phyloP scores from a whole-genome alignment of 2,888 invertebrate genomes.

The Pecten maximus region DNA sequence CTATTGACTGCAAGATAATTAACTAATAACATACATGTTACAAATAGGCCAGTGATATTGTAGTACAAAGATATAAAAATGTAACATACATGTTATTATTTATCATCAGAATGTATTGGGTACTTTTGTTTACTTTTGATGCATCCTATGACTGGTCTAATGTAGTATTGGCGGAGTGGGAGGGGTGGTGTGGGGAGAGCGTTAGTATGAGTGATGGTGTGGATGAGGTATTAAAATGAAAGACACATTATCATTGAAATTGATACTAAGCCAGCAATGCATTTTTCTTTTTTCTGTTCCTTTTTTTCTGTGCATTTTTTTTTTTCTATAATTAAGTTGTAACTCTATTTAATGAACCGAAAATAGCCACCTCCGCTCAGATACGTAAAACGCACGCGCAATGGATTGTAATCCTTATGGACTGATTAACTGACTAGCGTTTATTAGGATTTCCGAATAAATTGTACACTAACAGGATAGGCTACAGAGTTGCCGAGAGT shows the following conservation, averaged over 20 bases:
- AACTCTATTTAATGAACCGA: not conserved
- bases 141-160: too few species aligned
- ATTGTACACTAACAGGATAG: not conserved
- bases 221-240: not conserved
- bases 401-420: not conserved
- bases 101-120: too few species aligned
- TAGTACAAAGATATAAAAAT: too few species aligned
- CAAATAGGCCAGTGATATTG: too few species aligned
- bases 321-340: not conserved
- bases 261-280: not conserved
- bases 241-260: not conserved
- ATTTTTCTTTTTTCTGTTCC: not conserved
- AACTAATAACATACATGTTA: too few species aligned
- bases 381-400: not conserved
- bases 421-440: not conserved
- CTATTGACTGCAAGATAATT: too few species aligned
- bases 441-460: not conserved
- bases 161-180: not conserved
- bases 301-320: not conserved
- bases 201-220: not conserved
- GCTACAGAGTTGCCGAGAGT: not conserved
- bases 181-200: not conserved
- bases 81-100: too few species aligned
- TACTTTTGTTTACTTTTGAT: too few species aligned
- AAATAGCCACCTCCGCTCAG: not conserved